A percentile compares a stretch with the other conserved stretches of the same genome.
Evolutionary conservation across 35 echinoderm and acorn worm species (phyloP).

Genomic region (Lytechinus variegatus): DNA sequence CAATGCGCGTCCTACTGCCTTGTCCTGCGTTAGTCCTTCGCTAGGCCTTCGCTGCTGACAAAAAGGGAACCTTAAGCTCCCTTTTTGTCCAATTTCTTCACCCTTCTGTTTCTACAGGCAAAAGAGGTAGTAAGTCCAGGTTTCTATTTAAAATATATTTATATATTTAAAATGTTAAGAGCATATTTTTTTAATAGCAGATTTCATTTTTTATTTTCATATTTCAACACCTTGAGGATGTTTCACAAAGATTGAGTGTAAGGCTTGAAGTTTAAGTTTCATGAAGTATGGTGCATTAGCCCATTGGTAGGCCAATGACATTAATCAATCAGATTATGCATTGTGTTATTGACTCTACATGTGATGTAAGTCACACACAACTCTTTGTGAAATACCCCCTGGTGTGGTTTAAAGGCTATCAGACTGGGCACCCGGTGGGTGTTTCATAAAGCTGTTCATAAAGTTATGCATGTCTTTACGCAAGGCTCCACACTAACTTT

Average conservation of each 20-base stretch:
- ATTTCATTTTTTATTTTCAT: not conserved
- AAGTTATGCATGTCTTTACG: too few species aligned
- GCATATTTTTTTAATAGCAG: not conserved
- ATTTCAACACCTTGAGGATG: not conserved
- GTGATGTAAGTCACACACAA: too few species aligned
- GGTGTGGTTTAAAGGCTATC: too few species aligned
- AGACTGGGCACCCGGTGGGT: too few species aligned
- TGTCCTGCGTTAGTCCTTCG: not conserved
- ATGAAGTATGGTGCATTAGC: not conserved
- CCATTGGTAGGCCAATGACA: not conserved
- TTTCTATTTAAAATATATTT: not conserved
- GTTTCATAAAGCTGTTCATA: too few species aligned
- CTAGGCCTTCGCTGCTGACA: slow-evolving; percentile 37
- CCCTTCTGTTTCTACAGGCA: slow-evolving; percentile 20
- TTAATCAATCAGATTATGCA: too few species aligned
- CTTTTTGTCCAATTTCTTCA: slow-evolving; percentile 3
- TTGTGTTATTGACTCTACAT: too few species aligned
- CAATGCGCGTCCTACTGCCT: slow-evolving; percentile 26
- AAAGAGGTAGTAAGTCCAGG: slow-evolving; percentile 42
- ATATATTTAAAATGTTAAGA: not conserved
- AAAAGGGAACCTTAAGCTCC: not conserved
- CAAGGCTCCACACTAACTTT: too few species aligned
- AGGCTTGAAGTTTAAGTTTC: not conserved
- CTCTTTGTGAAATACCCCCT: too few species aligned
- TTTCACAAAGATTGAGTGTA: not conserved